Base-by-base conservation (phyloP, 2,113 vertebrate genomes). In the Hippoglossus stenolepis region DNA sequence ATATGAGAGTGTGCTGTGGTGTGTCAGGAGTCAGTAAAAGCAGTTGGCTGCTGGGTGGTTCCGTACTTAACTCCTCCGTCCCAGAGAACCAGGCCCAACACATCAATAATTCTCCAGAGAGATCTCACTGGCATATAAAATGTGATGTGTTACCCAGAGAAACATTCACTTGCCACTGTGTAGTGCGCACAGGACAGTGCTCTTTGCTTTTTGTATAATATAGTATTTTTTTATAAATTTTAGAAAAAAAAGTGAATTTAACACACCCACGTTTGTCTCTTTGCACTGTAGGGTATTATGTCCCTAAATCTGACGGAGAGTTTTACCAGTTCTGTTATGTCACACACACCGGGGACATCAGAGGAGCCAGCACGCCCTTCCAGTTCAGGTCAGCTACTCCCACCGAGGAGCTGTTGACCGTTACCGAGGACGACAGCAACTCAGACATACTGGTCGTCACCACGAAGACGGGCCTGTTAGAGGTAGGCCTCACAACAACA, bases 251-350 rank as follows among this genome's bases (percentile, higher is more conserved):
- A 17, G 24, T 59, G 14, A 59, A 53, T 23, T 68, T 38, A 47
- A 61, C 17, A 3, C 21, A 2, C 21, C 1, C 9, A 20, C 17
- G 64, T 21, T 49, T 47, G 12, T 73, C 28, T 59, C n/a, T 59
- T 47, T 54, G 62, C 62, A 18, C 20, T 54, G 14, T 60, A 99
- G 98, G 97, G 3, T 99, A 99, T 82, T 99, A 99, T 21, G 96
- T 99, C 87, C 98, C 98, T 61, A 99, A 97, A 84, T 97, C 98
- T 63, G 98, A 99, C 20, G 97, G 97, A 56, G 98, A 99, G 90
- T 99, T 99, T 94, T 99, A 99, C 91, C 98, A 99, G 93, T 99
- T 99, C 90, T 99, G 98, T 86, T 99, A 99, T 0, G 98, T 99
- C 81, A 99, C 97, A 4, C 95, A 99, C 47, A 94, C 96, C 70